Evolutionary conservation across 2,113 vertebrate species (phyloP), one percentile per base, ranked within the genome.

Genomic region (Carassius carassius): DNA sequence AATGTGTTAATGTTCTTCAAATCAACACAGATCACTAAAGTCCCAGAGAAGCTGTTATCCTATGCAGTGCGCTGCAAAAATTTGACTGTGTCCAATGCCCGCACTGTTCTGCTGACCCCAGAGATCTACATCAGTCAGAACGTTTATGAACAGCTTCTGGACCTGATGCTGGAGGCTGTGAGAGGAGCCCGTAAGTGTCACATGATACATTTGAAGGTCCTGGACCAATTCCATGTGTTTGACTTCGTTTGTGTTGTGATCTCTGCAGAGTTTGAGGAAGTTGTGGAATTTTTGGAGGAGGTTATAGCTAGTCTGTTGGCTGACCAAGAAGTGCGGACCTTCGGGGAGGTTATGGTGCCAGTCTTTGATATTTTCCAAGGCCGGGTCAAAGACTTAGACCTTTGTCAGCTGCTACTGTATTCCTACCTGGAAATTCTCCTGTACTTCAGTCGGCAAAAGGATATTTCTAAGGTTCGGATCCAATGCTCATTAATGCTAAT

Each of bases 101-200:
- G 94, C 17, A 99, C 98, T 0, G 96, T 98, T 25, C 94, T 99
- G 9, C 97, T 99, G 75, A 99, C 98, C 0, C 97, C 98, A 0
- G 98, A 99, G 94, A 99, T 99, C 86, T 99, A 99, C 0, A 87
- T 96, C 88, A 95, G 93, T 91, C 97, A 99, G 91, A 97, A 97
- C 0, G 90, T 99, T 81, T 96, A 97, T 0, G 97, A 98, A 82
- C 97, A 99, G 90, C 95, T 99, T 85, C 91, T 99, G 88, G 98
- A 99, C 90, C 93, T 99, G 90, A 92, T 99, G 92, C 92, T 99
- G 89, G 97, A 97, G 86, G 94, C 92, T 0, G 93, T 97, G 86
- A 95, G 91, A 81, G 94, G 96, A 89, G 94, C 95, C 3, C 93
- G 98, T 99, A 92, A 91, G 98, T 83, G 25, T 83, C 41, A 35